Percentiles rank a stretch among this genome's conserved stretches.
Evolutionary conservation across 2,888 invertebrate species (phyloP).

Genomic region (Megastigmus dorsalis): DNA sequence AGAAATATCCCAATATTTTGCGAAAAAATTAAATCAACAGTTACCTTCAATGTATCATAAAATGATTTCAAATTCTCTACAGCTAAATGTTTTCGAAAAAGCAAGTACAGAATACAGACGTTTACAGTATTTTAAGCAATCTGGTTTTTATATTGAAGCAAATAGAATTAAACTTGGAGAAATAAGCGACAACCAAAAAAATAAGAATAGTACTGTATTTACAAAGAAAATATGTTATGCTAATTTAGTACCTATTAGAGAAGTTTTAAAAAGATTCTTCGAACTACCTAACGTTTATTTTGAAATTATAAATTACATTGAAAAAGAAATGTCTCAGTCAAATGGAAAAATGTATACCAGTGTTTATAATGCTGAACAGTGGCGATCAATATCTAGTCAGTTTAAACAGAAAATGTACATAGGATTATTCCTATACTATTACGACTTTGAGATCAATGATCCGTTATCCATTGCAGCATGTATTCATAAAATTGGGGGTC

Average conservation of each 20-base stretch:
- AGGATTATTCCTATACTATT: not conserved
- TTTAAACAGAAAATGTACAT: not conserved
- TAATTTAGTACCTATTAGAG: not conserved
- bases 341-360: not conserved
- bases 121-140: constrained; percentile 18
- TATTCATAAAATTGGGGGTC: constrained; percentile 39
- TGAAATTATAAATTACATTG: not conserved
- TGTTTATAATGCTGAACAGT: not conserved
- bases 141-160: constrained; percentile 17
- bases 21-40: constrained; percentile 14
- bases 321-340: not conserved
- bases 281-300: not conserved
- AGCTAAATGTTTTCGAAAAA: constrained; percentile 25
- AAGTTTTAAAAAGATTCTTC: not conserved
- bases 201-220: not conserved
- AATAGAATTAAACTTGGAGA: constrained; percentile 20
- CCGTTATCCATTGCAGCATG: constrained; percentile 36
- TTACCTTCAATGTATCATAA: constrained; percentile 15
- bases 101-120: constrained; percentile 39
- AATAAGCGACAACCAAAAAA: constrained; percentile 33
- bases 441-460: no score
- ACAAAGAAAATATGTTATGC: constrained; percentile 14
- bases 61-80: not conserved
- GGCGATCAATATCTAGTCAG: not conserved
- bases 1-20: not conserved